These are phyloP conservation scores for Drosophila dives DNA, from an alignment of 2,888 invertebrate species.

Conservation along the genomic window DNA sequence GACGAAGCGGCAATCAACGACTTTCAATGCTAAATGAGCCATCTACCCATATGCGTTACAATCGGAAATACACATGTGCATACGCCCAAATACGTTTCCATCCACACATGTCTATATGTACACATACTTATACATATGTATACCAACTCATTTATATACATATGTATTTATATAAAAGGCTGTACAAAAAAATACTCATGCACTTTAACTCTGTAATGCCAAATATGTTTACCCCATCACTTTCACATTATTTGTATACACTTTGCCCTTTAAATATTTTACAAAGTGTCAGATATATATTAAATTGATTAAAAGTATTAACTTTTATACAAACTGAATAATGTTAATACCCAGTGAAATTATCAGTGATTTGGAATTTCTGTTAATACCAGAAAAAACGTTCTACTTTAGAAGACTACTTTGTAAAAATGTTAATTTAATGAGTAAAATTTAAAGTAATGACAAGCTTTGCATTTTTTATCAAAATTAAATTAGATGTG, in stretches of 20 bases:
- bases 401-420: not conserved
- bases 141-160: conserved; percentile 15
- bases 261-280: not conserved
- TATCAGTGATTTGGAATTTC: not conserved
- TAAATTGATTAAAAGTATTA: not conserved
- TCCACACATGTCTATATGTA: conserved; percentile 21
- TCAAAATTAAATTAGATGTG: not conserved
- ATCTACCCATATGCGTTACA: conserved; percentile 55
- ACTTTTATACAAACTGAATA: not conserved
- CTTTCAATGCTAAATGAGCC: conserved; percentile 72
- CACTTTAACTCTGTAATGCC: conserved; percentile 15
- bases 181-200: conserved; percentile 10
- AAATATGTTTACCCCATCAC: conserved; percentile 27
- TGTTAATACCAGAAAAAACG: rapidly evolving
- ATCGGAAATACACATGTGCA: conserved; percentile 56
- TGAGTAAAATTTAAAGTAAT: not conserved
- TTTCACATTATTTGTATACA: conserved; percentile 43
- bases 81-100: conserved; percentile 33
- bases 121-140: conserved; percentile 13
- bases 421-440: not conserved
- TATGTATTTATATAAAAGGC: not conserved
- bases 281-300: not conserved
- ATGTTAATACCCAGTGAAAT: not conserved
- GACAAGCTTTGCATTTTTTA: too few species aligned
- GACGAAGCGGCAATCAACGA: conserved; percentile 50